phyloP scores from a whole-genome alignment of 2,113 vertebrate genomes.

The Ceyx melanurus region DNA sequence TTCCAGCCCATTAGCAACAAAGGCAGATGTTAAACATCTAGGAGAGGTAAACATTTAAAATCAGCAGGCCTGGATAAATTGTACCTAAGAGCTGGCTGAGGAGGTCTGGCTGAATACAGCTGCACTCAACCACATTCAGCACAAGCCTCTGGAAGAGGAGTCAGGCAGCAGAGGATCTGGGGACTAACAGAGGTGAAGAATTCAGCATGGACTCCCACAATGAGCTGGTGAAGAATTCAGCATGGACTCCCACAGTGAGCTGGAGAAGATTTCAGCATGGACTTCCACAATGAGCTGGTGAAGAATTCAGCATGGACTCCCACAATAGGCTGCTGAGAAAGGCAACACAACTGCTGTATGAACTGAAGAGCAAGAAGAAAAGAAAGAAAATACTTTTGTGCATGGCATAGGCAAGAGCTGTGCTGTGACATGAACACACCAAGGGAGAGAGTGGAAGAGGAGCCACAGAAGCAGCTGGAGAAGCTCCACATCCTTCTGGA shows the following conservation, averaged over 20 bases:
- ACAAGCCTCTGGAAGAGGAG: background rate
- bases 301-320: background rate
- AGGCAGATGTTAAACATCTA: slow-evolving; percentile 33
- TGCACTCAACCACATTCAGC: background rate
- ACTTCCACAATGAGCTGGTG: background rate
- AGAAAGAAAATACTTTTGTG: background rate
- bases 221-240: background rate
- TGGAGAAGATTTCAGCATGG: background rate
- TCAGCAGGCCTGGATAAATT: background rate
- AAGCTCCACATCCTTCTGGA: background rate
- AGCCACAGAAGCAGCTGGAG: background rate
- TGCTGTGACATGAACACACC: background rate
- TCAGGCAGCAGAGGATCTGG: background rate
- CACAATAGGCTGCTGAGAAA: background rate
- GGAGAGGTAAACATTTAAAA: background rate
- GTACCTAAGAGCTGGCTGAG: slow-evolving; percentile 12
- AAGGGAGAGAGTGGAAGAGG: background rate
- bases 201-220: background rate
- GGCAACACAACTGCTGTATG: background rate
- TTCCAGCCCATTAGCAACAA: slow-evolving; percentile 42
- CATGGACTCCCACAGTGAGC: background rate
- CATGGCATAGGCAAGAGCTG: background rate
- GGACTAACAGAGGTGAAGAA: background rate
- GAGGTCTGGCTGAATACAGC: background rate
- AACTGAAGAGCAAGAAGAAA: background rate